Evolutionary conservation across 2,797 vertebrate species (phyloP).

Genomic region (Momotus momota): DNA sequence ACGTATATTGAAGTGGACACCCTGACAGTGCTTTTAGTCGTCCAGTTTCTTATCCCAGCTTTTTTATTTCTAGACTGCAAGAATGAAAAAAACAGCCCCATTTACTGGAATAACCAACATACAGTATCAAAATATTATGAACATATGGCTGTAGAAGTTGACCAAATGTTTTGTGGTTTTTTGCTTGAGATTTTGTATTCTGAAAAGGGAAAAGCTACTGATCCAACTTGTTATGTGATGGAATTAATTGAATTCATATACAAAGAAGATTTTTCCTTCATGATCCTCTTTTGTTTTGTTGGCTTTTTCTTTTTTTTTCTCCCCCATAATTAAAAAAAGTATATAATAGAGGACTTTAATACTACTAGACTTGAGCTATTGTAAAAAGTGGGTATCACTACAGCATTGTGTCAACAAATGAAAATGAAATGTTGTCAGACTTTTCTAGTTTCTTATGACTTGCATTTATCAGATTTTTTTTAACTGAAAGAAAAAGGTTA

Average conservation of each 20-base stretch:
- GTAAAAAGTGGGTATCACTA: not conserved
- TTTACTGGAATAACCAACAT: not conserved
- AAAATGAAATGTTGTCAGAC: not conserved
- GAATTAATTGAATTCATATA: not conserved
- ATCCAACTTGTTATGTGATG: not conserved
- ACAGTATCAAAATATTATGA: not conserved
- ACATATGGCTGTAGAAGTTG: not conserved
- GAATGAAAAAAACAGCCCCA: not conserved
- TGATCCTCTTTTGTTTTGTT: not conserved
- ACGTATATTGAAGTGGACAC: not conserved
- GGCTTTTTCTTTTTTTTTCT: not conserved
- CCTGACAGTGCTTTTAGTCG: not conserved
- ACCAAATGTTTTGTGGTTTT: not conserved
- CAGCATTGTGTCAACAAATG: not conserved
- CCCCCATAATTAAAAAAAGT: not conserved
- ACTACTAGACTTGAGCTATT: not conserved
- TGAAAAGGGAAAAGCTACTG: not conserved
- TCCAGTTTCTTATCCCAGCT: not conserved
- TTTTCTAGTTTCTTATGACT: not conserved
- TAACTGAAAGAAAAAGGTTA: not conserved
- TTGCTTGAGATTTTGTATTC: not conserved
- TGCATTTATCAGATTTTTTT: not conserved
- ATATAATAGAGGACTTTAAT: not conserved
- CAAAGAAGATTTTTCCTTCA: not conserved
- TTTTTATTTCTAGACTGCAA: not conserved